Percentiles rank a stretch among this genome's conserved stretches.
Conservation (phyloP, 2,888 invertebrate genomes). For the Steromphala cineraria region DNA sequence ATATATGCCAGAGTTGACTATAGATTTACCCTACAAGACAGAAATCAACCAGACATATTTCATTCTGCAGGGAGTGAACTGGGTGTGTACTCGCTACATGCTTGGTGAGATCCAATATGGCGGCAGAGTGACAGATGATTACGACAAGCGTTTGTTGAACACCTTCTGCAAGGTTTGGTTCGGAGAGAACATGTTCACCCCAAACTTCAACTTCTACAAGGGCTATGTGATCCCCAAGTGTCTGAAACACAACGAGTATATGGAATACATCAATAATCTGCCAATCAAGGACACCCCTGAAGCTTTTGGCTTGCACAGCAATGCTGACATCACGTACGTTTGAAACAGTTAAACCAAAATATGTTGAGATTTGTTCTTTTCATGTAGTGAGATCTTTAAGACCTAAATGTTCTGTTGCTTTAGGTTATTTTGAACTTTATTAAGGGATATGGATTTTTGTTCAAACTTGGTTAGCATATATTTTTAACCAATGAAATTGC, state of each 20-base stretch:
- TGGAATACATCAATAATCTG: conserved; percentile 71
- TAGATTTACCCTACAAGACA: too few species aligned
- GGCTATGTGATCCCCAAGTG: conserved; percentile 74
- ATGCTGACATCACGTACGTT: conserved; percentile 75
- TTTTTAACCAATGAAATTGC: too few species aligned
- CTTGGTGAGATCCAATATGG: conserved; percentile 77
- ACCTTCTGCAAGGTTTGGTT: conserved; percentile 76
- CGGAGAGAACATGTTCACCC: conserved; percentile 73
- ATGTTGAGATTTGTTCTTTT: not conserved
- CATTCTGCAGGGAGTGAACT: conserved; percentile 71
- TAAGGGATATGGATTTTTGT: too few species aligned
- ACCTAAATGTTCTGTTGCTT: too few species aligned
- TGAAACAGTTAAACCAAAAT: not conserved
- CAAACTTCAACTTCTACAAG: conserved; percentile 73
- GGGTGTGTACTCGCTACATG: conserved; percentile 76
- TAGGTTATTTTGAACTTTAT: too few species aligned
- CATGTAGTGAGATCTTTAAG: too few species aligned
- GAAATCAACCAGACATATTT: not conserved
- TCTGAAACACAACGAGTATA: conserved; percentile 68
- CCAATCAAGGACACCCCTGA: conserved; percentile 74
- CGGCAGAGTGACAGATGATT: conserved; percentile 76
- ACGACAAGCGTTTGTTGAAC: conserved; percentile 75
- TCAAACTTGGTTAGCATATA: too few species aligned
- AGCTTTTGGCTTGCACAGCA: conserved; percentile 75
- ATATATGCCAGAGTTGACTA: too few species aligned